Conservation (phyloP, 2,797 vertebrate species). For the Protosalanx chinensis region DNA sequence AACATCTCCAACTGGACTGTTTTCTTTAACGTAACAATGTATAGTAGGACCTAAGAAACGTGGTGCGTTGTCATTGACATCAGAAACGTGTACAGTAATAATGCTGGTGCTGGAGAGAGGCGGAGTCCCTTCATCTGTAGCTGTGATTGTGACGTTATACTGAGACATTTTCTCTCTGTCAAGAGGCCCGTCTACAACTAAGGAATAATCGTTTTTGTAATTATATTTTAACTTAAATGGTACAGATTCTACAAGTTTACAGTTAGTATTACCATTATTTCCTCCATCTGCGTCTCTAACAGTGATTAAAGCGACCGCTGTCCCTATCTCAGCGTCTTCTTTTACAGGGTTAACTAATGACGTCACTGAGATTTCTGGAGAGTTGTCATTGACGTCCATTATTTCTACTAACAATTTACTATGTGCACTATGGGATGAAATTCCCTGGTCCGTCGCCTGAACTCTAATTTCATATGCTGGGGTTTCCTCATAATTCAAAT, state of each 20-base stretch:
- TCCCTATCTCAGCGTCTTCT: slow-evolving; percentile 65
- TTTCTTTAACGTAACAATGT: too few species aligned
- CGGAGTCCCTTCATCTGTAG: slow-evolving; percentile 72
- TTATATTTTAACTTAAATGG: slow-evolving; percentile 65
- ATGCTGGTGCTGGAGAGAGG: slow-evolving; percentile 34
- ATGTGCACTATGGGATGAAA: slow-evolving; percentile 50
- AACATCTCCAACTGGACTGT: slow-evolving; percentile 27
- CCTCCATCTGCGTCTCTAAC: slow-evolving; percentile 64
- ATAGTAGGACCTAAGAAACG: slow-evolving; percentile 26
- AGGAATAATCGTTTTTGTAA: slow-evolving; percentile 60
- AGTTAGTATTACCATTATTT: slow-evolving; percentile 57
- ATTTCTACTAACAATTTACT: slow-evolving; percentile 68
- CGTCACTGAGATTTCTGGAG: slow-evolving; percentile 63
- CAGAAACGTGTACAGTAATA: slow-evolving; percentile 66
- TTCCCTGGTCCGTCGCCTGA: slow-evolving; percentile 63
- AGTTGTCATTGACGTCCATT: slow-evolving; percentile 70
- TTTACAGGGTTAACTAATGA: slow-evolving; percentile 58
- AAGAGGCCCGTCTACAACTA: slow-evolving; percentile 30
- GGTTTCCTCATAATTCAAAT: slow-evolving; percentile 64
- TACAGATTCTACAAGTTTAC: slow-evolving; percentile 36
- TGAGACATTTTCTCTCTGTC: slow-evolving; percentile 72
- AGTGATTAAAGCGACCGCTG: slow-evolving; percentile 62
- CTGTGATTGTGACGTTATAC: slow-evolving; percentile 77
- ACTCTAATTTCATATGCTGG: slow-evolving; percentile 62
- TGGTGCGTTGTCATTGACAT: slow-evolving; percentile 63